phyloP scores from a whole-genome alignment of 2,888 invertebrate species.

The Parascotia fuliginaria region DNA sequence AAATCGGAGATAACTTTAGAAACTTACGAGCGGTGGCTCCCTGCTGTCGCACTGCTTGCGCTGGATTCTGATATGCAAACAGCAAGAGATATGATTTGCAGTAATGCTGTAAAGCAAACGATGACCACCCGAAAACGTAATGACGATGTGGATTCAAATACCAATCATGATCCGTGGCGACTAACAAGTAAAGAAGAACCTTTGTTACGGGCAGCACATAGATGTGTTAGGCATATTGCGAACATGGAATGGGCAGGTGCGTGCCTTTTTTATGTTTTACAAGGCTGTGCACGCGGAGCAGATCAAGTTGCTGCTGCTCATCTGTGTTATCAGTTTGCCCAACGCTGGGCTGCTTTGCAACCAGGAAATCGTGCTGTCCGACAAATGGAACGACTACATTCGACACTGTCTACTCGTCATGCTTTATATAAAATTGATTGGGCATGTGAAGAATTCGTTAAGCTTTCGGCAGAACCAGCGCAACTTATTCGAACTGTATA shows the following conservation, averaged over 20 bases:
- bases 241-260: slow-evolving; percentile 85
- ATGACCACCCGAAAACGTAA: slow-evolving; percentile 76
- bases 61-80: slow-evolving; percentile 76
- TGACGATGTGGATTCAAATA: slow-evolving; percentile 54
- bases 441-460: slow-evolving; percentile 77
- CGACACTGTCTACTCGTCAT: slow-evolving; percentile 78
- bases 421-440: slow-evolving; percentile 79
- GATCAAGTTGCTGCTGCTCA: slow-evolving; percentile 83
- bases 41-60: slow-evolving; percentile 69
- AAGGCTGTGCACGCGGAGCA: slow-evolving; percentile 81
- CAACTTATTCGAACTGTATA: slow-evolving; percentile 79
- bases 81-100: slow-evolving; percentile 82
- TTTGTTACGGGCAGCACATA: slow-evolving; percentile 76
- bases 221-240: slow-evolving; percentile 78
- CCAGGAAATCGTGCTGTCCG: slow-evolving; percentile 79
- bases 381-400: slow-evolving; percentile 80
- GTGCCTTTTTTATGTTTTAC: slow-evolving; percentile 80
- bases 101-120: slow-evolving; percentile 82
- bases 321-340: slow-evolving; percentile 81
- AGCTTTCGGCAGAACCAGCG: slow-evolving; percentile 74
- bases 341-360: slow-evolving; percentile 78
- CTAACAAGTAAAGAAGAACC: slow-evolving; percentile 75
- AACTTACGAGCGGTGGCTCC: slow-evolving; percentile 80
- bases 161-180: slow-evolving; percentile 75
- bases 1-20: slow-evolving; percentile 82